Evolutionary conservation across 1,140 invertebrate genomes (phyloP).

Genomic region (Lepidostoma basale): DNA sequence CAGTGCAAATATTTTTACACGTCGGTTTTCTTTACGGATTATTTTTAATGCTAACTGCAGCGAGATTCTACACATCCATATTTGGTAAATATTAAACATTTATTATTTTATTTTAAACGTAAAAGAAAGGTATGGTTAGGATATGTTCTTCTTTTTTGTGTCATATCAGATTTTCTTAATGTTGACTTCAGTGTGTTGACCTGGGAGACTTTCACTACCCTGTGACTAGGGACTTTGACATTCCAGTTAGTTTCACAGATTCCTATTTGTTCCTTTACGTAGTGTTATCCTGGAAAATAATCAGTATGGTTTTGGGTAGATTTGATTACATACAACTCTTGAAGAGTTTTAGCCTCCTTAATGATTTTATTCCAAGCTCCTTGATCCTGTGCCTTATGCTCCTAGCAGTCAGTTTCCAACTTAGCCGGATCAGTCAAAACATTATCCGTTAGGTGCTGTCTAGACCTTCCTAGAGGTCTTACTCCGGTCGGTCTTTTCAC

Average conservation of each 20-base stretch:
- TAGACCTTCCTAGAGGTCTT: no score
- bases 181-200: not conserved
- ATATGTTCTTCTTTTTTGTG: not conserved
- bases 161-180: no score
- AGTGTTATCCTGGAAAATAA: not conserved
- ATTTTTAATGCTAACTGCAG: slow-evolving; percentile 67
- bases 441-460: no score
- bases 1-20: slow-evolving; percentile 72
- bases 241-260: no score
- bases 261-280: not conserved
- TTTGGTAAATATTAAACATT: slow-evolving; percentile 68
- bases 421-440: no score
- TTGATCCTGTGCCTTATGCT: no score
- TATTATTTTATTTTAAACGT: not conserved
- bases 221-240: not conserved
- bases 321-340: no score
- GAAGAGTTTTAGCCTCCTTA: no score
- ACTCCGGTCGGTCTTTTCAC: no score
- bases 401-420: no score
- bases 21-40: slow-evolving; percentile 72
- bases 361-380: no score
- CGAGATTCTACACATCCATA: slow-evolving; percentile 68
- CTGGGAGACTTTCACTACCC: not conserved
- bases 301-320: no score
- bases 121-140: not conserved